Conservation (phyloP, 2,888 invertebrate species). For the Drosophila lacicola region DNA sequence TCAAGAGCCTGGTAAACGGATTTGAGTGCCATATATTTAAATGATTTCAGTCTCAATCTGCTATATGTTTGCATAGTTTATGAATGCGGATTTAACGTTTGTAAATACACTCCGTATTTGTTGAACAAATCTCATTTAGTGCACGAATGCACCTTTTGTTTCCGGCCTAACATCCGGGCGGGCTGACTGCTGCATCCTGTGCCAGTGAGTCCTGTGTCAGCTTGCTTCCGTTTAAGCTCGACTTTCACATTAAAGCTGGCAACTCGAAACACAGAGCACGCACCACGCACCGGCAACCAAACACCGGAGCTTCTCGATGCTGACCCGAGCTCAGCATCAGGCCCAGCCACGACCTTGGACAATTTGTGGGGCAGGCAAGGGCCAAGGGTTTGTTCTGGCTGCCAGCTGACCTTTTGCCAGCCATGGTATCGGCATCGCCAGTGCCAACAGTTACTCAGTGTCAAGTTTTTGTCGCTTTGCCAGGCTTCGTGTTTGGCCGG, state of each 20-base stretch:
- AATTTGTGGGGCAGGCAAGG: slow-evolving; percentile 4
- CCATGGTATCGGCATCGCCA: slow-evolving; percentile 28
- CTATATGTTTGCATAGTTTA: neutral
- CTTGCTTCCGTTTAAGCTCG: slow-evolving; percentile 2
- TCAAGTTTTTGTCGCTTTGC: slow-evolving; percentile 54
- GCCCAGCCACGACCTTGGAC: slow-evolving; percentile 38
- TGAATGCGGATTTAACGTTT: neutral
- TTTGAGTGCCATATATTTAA: neutral
- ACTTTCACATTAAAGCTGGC: slow-evolving; percentile 4
- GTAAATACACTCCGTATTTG: neutral
- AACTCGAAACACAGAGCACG: neutral
- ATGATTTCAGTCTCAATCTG: neutral
- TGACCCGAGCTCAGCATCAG: slow-evolving; percentile 19
- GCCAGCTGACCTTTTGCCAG: slow-evolving; percentile 8
- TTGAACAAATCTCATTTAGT: neutral
- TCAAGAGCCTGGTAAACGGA: neutral
- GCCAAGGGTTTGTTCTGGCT: slow-evolving; percentile 1
- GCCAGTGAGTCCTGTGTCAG: neutral
- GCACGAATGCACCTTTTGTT: slow-evolving; percentile 6
- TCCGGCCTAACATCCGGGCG: slow-evolving; percentile 23
- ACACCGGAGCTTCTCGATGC: slow-evolving; percentile 7
- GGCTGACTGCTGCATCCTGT: slow-evolving; percentile 8
- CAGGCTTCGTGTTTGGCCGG: slow-evolving; percentile 16
- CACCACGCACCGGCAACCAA: neutral
- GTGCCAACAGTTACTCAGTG: slow-evolving; percentile 63